phyloP scores from a whole-genome alignment of 1,140 invertebrate genomes.

The Meteorus sp. region DNA sequence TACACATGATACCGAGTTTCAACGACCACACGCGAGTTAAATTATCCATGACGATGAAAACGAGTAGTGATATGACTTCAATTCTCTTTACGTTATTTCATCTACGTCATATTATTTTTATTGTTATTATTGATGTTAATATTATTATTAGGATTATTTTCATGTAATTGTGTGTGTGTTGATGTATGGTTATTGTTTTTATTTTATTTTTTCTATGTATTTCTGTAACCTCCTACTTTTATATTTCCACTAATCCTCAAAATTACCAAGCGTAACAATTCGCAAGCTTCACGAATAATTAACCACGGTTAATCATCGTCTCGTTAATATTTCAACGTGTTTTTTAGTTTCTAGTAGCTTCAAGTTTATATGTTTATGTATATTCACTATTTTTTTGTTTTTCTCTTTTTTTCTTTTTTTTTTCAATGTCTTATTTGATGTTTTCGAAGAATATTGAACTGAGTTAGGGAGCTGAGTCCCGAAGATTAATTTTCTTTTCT shows the following conservation, averaged over 20 bases:
- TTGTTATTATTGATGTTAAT: conserved; percentile 1
- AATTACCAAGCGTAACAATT: conserved; percentile 14
- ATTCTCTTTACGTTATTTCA: conserved; percentile 23
- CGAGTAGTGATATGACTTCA: conserved; percentile 20
- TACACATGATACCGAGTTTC: no score
- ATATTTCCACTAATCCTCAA: conserved; percentile 1
- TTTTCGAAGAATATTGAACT: no score
- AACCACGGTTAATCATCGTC: conserved; percentile 20
- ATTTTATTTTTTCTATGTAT: conserved; percentile 5
- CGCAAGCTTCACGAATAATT: conserved; percentile 14
- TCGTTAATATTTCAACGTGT: conserved; percentile 2
- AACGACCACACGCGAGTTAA: conserved; percentile 23
- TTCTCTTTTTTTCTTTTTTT: conserved; percentile 2
- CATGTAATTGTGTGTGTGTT: no score
- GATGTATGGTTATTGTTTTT: no score
- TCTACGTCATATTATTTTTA: conserved; percentile 5
- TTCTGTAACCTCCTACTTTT: background rate
- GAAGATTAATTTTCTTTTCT: background rate
- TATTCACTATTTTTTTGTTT: background rate
- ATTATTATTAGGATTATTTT: no score
- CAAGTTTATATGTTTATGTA: background rate
- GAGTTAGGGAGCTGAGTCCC: no score
- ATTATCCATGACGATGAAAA: conserved; percentile 26
- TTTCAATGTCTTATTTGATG: no score
- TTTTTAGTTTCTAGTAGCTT: background rate